Percentiles rank a stretch among this genome's conserved stretches.
These are phyloP conservation scores for Sarcophilus harrisii DNA, from an alignment of 2,797 vertebrate genomes.

Conservation along the genomic window DNA sequence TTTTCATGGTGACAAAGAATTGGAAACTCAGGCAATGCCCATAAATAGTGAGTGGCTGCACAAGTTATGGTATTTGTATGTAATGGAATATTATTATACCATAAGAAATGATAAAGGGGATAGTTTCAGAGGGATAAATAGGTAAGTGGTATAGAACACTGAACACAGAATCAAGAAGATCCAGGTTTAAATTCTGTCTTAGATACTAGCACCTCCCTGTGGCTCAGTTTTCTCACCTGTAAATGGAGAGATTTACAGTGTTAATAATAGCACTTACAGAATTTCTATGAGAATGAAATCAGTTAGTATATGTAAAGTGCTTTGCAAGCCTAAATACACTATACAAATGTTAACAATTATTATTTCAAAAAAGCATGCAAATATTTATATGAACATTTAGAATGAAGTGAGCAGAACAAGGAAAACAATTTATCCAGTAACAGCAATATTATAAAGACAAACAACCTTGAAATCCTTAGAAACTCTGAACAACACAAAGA, in stretches of 20 bases:
- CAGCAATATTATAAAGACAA: background rate
- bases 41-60: background rate
- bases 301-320: background rate
- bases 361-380: background rate
- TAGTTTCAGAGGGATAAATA: background rate
- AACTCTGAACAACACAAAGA: background rate
- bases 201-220: background rate
- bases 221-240: background rate
- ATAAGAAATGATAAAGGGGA: background rate
- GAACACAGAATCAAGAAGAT: background rate
- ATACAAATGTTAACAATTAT: background rate
- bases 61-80: background rate
- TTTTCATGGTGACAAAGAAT: background rate
- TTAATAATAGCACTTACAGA: background rate
- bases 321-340: background rate
- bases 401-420: background rate
- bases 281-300: background rate
- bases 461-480: background rate
- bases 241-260: background rate
- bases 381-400: background rate
- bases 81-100: background rate
- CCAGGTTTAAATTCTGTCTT: background rate
- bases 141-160: background rate
- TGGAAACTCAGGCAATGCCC: background rate
- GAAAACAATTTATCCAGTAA: too few species aligned